phyloP scores from a whole-genome alignment of 2,113 vertebrate species.

The Casuarius casuarius region DNA sequence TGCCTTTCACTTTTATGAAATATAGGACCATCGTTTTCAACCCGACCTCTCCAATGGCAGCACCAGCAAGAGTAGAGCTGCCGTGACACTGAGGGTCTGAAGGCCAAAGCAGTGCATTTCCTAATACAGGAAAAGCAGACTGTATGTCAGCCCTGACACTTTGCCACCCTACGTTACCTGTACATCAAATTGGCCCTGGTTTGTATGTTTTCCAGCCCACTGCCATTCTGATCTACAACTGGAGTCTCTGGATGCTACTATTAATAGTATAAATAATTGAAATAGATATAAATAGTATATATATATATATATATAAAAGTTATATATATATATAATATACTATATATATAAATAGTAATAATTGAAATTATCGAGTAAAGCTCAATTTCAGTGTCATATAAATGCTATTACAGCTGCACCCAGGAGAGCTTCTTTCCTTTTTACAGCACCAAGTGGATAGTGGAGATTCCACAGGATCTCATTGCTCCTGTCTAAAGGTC shows the following conservation, averaged over 20 bases:
- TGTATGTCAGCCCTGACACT: background rate
- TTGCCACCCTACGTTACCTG: rapidly evolving
- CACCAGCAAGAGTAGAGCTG: background rate
- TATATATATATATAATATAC: background rate
- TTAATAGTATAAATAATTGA: background rate
- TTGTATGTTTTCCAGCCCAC: background rate
- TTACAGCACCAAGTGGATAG: background rate
- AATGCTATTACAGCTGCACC: background rate
- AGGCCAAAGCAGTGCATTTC: background rate
- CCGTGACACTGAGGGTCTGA: background rate
- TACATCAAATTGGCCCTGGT: background rate
- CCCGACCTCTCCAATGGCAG: background rate
- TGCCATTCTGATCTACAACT: background rate
- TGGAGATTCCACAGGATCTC: background rate
- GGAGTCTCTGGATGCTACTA: background rate
- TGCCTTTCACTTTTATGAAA: background rate
- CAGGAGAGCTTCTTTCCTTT: background rate
- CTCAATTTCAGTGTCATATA: background rate
- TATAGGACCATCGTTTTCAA: background rate
- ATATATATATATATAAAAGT: background rate
- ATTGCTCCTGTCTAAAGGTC: background rate
- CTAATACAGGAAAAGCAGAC: background rate
- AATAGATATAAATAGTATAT: too few species aligned
- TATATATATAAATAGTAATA: background rate
- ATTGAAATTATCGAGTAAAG: background rate